A percentile compares a stretch with the other conserved stretches of the same genome.
These are phyloP conservation scores for Stylophora pistillata DNA, from an alignment of 64 coral and sea anemone genomes.

Conservation along the genomic window DNA sequence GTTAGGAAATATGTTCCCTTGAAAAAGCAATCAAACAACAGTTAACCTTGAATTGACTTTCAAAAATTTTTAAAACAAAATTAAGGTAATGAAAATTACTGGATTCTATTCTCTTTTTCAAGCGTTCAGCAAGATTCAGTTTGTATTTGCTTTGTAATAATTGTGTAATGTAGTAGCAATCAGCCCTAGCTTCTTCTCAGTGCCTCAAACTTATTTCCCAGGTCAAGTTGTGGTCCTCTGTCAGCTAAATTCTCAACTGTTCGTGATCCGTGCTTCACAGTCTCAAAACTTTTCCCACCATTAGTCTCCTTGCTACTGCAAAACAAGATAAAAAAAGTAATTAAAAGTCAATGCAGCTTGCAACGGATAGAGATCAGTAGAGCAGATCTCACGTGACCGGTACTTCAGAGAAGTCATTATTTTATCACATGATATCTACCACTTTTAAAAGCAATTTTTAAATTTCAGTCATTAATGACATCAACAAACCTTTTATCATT, in stretches of 20 bases:
- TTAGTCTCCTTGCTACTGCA: conserved; percentile 52
- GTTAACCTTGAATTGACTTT: not conserved
- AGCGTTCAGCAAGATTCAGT: not conserved
- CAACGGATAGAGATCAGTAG: no score
- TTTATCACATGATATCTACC: no score
- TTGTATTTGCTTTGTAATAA: not conserved
- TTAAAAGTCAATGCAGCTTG: not conserved
- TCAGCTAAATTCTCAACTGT: conserved; percentile 57
- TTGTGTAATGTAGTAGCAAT: not conserved
- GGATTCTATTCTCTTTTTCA: no score
- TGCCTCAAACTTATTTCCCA: conserved; percentile 82
- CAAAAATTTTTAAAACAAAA: no score
- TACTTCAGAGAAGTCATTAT: not conserved
- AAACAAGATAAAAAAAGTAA: not conserved
- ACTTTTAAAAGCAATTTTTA: no score
- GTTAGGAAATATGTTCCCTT: no score
- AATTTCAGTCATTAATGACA: not conserved
- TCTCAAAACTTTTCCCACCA: conserved; percentile 67
- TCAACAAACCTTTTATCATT: conserved; percentile 41
- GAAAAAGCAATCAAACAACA: not conserved
- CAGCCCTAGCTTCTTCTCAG: conserved; percentile 51
- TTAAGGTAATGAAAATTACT: not conserved
- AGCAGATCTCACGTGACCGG: not conserved
- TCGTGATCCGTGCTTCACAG: conserved; percentile 72
- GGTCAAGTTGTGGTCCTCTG: conserved; percentile 52